Conservation (phyloP, 2,888 invertebrate genomes). For the Arrhopalites spinosus region DNA sequence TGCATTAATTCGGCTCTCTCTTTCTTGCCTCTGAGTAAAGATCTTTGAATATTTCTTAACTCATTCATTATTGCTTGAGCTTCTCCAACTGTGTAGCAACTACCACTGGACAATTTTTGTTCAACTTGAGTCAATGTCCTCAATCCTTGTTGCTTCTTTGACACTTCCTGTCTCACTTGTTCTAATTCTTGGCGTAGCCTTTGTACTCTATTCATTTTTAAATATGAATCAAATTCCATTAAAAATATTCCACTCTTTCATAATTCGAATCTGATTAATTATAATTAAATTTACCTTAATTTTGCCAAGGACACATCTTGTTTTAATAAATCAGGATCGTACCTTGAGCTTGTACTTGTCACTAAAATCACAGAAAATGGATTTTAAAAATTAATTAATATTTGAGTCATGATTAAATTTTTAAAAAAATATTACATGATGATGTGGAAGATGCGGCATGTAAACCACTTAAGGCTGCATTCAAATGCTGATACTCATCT, state of each 20-base stretch:
- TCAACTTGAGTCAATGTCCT: slow-evolving; percentile 89
- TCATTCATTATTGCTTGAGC: slow-evolving; percentile 96
- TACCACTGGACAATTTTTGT: slow-evolving; percentile 81
- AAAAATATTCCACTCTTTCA: too few relatives aligned
- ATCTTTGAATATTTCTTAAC: slow-evolving; percentile 88
- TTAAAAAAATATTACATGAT: slow-evolving; percentile 50
- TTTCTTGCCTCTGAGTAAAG: slow-evolving; percentile 86
- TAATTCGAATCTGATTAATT: too few relatives aligned
- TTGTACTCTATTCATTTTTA: slow-evolving; percentile 81
- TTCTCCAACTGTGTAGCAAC: slow-evolving; percentile 89
- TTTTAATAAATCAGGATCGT: slow-evolving; percentile 90
- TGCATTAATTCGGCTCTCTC: slow-evolving; percentile 94
- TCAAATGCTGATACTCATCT: slow-evolving; percentile 93
- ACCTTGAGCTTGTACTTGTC: slow-evolving; percentile 81
- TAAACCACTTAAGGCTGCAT: slow-evolving; percentile 71
- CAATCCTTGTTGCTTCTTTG: slow-evolving; percentile 87
- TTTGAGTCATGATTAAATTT: slow-evolving; percentile 35
- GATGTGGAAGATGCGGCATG: slow-evolving; percentile 55
- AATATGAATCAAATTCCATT: too few relatives aligned
- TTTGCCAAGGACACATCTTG: slow-evolving; percentile 89
- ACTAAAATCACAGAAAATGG: slow-evolving; percentile 64
- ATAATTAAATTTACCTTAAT: slow-evolving; percentile 37
- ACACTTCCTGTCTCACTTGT: slow-evolving; percentile 89
- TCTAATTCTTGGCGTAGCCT: slow-evolving; percentile 86
- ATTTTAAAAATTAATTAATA: not conserved